These are phyloP conservation scores for Caradrina kadenii DNA, from an alignment of 2,888 invertebrate species.

Conservation along the genomic window DNA sequence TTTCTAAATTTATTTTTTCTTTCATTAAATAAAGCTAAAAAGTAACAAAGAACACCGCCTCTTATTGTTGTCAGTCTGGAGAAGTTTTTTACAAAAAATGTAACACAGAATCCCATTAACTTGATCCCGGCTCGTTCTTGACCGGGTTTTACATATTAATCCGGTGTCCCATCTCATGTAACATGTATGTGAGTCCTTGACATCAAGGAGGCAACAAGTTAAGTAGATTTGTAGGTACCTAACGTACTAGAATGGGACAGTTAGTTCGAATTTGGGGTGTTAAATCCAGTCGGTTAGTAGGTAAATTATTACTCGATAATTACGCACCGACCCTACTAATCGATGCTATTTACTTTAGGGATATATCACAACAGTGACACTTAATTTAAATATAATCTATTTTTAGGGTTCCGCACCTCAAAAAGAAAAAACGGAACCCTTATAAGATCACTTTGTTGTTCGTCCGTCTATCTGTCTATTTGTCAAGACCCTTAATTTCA, in stretches of 20 bases:
- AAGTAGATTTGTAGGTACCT: constrained; percentile 13
- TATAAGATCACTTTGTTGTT: too few species aligned
- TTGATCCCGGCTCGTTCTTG: background rate
- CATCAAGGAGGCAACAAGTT: constrained; percentile 27
- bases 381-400: background rate
- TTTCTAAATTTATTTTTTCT: too few species aligned
- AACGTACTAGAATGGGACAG: constrained; percentile 19
- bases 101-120: background rate
- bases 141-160: background rate
- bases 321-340: background rate
- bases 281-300: constrained; percentile 17
- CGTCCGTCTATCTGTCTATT: too few species aligned
- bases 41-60: too few species aligned
- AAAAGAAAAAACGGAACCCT: too few species aligned
- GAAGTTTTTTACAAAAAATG: background rate
- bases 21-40: too few species aligned
- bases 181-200: constrained; percentile 1
- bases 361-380: background rate
- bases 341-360: constrained; percentile 3
- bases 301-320: constrained; percentile 39
- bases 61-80: too few species aligned
- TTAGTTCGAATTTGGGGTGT: constrained; percentile 27
- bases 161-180: background rate
- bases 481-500: too few species aligned
- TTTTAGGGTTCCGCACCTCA: too few species aligned